Evolutionary conservation across 1,140 invertebrate genomes (phyloP).

Genomic region (Hyposmocoma kahamanoa): DNA sequence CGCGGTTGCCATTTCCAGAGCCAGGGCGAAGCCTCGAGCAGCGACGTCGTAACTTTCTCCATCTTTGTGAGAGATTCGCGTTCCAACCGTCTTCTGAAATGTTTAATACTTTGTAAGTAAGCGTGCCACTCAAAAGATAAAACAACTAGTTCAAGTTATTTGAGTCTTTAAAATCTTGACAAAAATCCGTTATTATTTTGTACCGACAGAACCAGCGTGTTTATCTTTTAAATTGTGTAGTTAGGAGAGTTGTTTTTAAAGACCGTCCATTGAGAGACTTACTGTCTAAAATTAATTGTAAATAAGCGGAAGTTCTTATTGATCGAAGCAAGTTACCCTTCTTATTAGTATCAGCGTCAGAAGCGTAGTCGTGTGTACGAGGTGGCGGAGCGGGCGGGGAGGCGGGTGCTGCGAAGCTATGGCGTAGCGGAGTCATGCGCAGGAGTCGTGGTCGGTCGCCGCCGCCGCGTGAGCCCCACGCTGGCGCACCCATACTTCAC

Average conservation of each 20-base stretch:
- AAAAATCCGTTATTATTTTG: not conserved
- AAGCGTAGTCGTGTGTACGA: slow-evolving; percentile 63
- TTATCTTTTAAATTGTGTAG: no score
- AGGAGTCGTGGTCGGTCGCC: slow-evolving; percentile 67
- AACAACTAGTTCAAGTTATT: not conserved
- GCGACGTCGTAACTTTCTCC: slow-evolving; percentile 79
- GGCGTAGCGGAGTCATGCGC: slow-evolving; percentile 72
- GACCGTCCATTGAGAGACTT: no score
- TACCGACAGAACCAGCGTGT: no score
- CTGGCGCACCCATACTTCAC: slow-evolving; percentile 48
- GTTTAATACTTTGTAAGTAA: slow-evolving; percentile 9
- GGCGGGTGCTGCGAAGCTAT: slow-evolving; percentile 71
- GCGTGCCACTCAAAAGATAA: not conserved
- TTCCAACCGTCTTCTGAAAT: slow-evolving; percentile 83
- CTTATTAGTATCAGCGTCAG: slow-evolving; percentile 67
- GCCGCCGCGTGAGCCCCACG: slow-evolving; percentile 63
- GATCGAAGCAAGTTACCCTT: slow-evolving; percentile 41
- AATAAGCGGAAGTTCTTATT: not conserved
- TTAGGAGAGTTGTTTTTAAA: no score
- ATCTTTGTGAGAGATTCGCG: slow-evolving; percentile 82
- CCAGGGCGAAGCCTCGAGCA: slow-evolving; percentile 77
- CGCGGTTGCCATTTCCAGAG: slow-evolving; percentile 63
- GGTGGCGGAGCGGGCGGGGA: slow-evolving; percentile 55
- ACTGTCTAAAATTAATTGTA: no score
- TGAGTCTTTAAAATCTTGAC: not conserved